A percentile compares a stretch with the other conserved stretches of the same genome.
Evolutionary conservation across 2,113 vertebrate species (phyloP).

Genomic region (Reinhardtius hippoglossoides): DNA sequence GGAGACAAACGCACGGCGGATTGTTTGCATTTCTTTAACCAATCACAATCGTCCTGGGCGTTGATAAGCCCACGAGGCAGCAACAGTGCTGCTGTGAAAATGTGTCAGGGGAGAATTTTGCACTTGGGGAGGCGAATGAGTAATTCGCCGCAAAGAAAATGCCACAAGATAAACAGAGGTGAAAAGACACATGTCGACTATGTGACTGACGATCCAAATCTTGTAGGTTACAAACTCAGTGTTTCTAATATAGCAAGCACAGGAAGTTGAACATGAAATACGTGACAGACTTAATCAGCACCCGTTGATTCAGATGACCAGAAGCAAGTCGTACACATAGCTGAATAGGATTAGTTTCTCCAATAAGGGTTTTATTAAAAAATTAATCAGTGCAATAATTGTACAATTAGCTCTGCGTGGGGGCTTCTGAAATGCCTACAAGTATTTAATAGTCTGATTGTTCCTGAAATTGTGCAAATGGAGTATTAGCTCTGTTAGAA

Average conservation of each 20-base stretch:
- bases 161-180: not conserved
- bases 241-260: not conserved
- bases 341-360: slow-evolving; percentile 36
- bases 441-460: slow-evolving; percentile 62
- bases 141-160: not conserved
- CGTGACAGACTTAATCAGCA: not conserved
- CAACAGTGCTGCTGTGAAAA: not conserved
- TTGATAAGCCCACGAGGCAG: not conserved
- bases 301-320: not conserved
- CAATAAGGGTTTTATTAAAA: slow-evolving; percentile 26
- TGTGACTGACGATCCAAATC: not conserved
- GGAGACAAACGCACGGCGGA: not conserved
- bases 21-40: not conserved
- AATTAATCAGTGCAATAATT: slow-evolving; percentile 48
- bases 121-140: not conserved
- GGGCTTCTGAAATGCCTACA: slow-evolving; percentile 51
- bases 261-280: too few species aligned
- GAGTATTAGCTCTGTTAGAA: slow-evolving; percentile 54
- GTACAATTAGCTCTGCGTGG: slow-evolving; percentile 67
- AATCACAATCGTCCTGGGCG: not conserved
- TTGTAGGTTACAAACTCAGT: not conserved
- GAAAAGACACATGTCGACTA: not conserved
- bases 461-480: slow-evolving; percentile 69
- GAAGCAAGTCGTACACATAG: slow-evolving; percentile 9
- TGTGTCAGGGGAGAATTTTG: not conserved